These are phyloP conservation scores for Lophius americanus DNA, from an alignment of 2,797 vertebrate species.

Conservation along the genomic window DNA sequence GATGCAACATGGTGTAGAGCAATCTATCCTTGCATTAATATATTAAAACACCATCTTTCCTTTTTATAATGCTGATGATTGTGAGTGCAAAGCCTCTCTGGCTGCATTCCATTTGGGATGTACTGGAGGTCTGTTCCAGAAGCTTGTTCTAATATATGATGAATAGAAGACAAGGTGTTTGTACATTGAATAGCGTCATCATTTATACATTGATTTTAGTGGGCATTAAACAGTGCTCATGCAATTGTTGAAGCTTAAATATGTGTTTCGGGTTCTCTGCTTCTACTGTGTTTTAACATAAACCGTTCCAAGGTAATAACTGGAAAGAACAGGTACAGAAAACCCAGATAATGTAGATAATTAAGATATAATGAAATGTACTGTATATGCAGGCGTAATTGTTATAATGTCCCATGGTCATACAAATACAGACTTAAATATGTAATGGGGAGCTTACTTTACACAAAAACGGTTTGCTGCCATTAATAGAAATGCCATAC, in stretches of 20 bases:
- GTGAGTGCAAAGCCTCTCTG: constrained; percentile 61
- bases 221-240: too few relatives aligned
- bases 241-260: too few relatives aligned
- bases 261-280: too few relatives aligned
- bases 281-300: too few relatives aligned
- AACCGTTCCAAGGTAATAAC: constrained; percentile 1
- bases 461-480: too few relatives aligned
- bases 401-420: background rate
- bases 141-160: constrained; percentile 65
- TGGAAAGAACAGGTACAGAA: constrained; percentile 5
- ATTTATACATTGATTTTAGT: constrained; percentile 52
- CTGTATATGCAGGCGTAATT: background rate
- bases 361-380: background rate
- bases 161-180: constrained; percentile 39
- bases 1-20: constrained; percentile 85
- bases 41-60: constrained; percentile 76
- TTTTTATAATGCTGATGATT: constrained; percentile 73
- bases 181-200: constrained; percentile 41
- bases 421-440: too few relatives aligned
- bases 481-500: too few relatives aligned
- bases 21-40: constrained; percentile 83
- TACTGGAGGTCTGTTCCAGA: constrained; percentile 54
- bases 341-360: constrained; percentile 2
- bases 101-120: constrained; percentile 59
- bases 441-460: too few relatives aligned